These are phyloP conservation scores for Halcyon malimbica DNA, from an alignment of 2,113 vertebrate species.

Conservation along the genomic window DNA sequence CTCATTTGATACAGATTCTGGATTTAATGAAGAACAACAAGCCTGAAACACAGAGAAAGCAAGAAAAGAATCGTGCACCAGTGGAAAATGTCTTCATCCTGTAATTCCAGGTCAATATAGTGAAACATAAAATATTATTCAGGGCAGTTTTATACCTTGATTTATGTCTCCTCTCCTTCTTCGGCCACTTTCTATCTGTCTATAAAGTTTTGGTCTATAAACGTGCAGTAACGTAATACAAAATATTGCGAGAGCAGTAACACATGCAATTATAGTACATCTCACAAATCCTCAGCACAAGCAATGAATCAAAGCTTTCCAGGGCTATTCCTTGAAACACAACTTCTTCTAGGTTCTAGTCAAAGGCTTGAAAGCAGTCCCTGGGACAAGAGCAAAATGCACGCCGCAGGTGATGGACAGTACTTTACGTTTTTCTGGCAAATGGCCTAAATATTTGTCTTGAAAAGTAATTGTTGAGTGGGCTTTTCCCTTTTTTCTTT, in stretches of 20 bases:
- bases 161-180: conserved; percentile 37
- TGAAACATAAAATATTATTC: conserved; percentile 50
- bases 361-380: not conserved
- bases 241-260: conserved; percentile 57
- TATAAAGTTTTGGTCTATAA: conserved; percentile 58
- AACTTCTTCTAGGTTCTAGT: not conserved
- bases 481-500: not conserved
- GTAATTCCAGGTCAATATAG: conserved; percentile 48
- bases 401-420: conserved; percentile 14
- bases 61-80: not conserved
- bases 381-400: conserved; percentile 6
- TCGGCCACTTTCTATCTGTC: conserved; percentile 57
- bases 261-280: conserved; percentile 45
- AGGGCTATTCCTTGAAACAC: conserved; percentile 11
- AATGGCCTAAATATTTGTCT: conserved; percentile 38
- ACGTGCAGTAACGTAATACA: conserved; percentile 37
- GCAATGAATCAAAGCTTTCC: conserved; percentile 57
- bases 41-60: not conserved
- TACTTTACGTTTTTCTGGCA: conserved; percentile 16
- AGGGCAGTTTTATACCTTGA: conserved; percentile 55
- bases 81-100: conserved; percentile 58
- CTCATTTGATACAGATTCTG: conserved; percentile 60
- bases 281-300: conserved; percentile 38
- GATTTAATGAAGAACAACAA: conserved; percentile 39
- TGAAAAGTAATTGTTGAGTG: conserved; percentile 61